phyloP scores from a whole-genome alignment of 2,797 vertebrate species.

The Poeciliopsis turneri region DNA sequence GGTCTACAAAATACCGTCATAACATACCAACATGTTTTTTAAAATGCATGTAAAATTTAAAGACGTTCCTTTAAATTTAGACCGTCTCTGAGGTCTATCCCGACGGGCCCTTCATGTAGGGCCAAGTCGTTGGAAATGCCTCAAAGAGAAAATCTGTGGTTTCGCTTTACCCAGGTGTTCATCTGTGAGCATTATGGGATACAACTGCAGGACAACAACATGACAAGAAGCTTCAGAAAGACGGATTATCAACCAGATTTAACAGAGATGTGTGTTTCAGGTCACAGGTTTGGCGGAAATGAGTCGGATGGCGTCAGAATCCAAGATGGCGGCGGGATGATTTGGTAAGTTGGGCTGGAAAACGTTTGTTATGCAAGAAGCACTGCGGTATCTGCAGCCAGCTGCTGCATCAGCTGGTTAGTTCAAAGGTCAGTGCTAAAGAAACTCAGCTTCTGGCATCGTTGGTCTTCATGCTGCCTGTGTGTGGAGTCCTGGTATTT shows the following conservation, averaged over 20 bases:
- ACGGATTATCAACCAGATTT: background rate
- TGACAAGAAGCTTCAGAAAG: background rate
- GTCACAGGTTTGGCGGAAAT: background rate
- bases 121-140: slow-evolving; percentile 67
- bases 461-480: slow-evolving; percentile 78
- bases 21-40: too few relatives aligned
- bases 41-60: background rate
- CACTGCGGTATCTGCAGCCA: slow-evolving; percentile 90
- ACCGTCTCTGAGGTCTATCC: slow-evolving; percentile 59
- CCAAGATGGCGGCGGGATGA: background rate
- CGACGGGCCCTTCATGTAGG: slow-evolving; percentile 45
- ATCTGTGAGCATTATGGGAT: slow-evolving; percentile 53
- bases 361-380: background rate
- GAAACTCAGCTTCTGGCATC: slow-evolving; percentile 81
- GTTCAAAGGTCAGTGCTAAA: slow-evolving; percentile 89
- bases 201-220: slow-evolving; percentile 56
- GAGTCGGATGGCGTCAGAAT: background rate
- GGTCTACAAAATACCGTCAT: too few relatives aligned
- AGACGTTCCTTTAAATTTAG: background rate
- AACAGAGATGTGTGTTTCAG: background rate
- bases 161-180: slow-evolving; percentile 71
- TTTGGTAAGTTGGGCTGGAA: background rate
- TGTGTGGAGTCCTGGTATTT: slow-evolving; percentile 82
- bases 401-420: slow-evolving; percentile 77
- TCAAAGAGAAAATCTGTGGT: slow-evolving; percentile 63